phyloP scores from a whole-genome alignment of 2,113 vertebrate species.

The Crotalus tigris region DNA sequence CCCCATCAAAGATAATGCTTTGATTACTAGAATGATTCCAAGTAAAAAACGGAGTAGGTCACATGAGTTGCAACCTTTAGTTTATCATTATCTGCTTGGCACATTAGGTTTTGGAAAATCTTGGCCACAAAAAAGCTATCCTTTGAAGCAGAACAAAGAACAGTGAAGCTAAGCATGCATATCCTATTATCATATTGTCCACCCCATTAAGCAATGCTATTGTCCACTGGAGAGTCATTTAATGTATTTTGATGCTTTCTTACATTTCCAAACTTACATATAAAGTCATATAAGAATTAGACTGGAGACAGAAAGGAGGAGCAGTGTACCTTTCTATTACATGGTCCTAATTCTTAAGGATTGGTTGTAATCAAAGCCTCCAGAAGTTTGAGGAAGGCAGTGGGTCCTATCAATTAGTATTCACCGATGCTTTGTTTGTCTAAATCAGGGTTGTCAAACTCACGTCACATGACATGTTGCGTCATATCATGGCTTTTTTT shows the following conservation, averaged over 20 bases:
- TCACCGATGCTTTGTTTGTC: too few species aligned
- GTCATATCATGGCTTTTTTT: too few species aligned
- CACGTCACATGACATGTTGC: too few species aligned
- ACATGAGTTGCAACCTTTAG: background rate
- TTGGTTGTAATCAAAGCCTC: too few species aligned
- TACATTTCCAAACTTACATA: background rate
- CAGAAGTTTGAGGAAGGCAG: too few species aligned
- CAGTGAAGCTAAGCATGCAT: background rate
- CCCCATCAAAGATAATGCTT: background rate
- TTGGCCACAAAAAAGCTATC: background rate
- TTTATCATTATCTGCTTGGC: background rate
- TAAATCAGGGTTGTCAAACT: too few species aligned
- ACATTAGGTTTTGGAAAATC: background rate
- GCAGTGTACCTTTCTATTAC: too few species aligned
- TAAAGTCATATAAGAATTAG: too few species aligned
- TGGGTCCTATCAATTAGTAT: too few species aligned
- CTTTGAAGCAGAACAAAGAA: background rate
- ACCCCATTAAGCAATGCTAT: constrained; percentile 7
- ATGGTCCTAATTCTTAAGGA: too few species aligned
- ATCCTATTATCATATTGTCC: constrained; percentile 2
- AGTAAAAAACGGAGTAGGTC: background rate
- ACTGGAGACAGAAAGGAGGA: too few species aligned
- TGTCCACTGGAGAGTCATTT: constrained; percentile 9
- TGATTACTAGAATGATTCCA: background rate
- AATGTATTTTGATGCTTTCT: background rate